Conservation (phyloP, 2,888 invertebrate genomes). For the Pristionchus fissidentatus region DNA sequence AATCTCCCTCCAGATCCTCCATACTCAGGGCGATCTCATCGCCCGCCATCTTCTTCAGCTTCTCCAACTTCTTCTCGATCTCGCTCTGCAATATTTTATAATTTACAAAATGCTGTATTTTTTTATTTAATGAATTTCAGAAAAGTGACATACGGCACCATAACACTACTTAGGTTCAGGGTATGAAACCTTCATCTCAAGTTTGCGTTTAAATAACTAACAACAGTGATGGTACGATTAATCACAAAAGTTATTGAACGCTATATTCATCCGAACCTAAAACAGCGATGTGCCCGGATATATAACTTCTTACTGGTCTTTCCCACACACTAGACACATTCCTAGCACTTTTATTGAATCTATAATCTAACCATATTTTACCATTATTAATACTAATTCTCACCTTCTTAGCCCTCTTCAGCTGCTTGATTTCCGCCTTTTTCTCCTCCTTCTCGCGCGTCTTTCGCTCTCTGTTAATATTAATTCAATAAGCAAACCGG, state of each 20-base stretch:
- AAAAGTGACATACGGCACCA: too few species aligned
- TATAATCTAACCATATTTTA: too few species aligned
- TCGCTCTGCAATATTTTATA: conserved; percentile 81
- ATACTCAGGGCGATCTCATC: conserved; percentile 85
- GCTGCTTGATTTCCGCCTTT: conserved; percentile 87
- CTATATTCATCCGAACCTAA: not conserved
- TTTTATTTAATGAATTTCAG: too few species aligned
- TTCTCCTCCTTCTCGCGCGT: conserved; percentile 84
- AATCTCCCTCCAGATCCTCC: conserved; percentile 84
- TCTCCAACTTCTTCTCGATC: conserved; percentile 89
- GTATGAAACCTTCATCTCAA: too few species aligned
- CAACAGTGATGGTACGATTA: not conserved
- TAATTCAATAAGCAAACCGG: not conserved
- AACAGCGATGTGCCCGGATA: too few species aligned
- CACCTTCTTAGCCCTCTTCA: conserved; percentile 76
- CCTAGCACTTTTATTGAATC: too few species aligned
- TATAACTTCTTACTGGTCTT: too few species aligned
- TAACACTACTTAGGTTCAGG: too few species aligned
- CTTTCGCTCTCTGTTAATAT: conserved; percentile 58
- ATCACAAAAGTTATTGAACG: not conserved
- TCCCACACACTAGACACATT: too few species aligned
- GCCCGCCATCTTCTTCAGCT: conserved; percentile 90
- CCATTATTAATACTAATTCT: not conserved
- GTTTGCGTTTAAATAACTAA: too few species aligned
- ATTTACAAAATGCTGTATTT: not conserved